A percentile compares a stretch with the other conserved stretches of the same genome.
These are phyloP conservation scores for Rhamnusium bicolor DNA, from an alignment of 2,888 invertebrate species.

Conservation along the genomic window DNA sequence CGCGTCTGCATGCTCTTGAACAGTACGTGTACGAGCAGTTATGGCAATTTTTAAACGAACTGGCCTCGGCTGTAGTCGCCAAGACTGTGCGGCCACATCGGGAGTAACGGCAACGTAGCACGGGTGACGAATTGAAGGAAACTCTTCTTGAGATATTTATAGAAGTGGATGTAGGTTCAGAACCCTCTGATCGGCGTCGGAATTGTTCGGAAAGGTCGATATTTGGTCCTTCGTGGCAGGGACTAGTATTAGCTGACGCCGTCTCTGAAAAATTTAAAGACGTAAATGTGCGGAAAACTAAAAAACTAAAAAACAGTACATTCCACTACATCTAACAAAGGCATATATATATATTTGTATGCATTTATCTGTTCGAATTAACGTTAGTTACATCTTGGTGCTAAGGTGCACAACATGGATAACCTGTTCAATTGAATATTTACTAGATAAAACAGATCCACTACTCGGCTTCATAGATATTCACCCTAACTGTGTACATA, in stretches of 20 bases:
- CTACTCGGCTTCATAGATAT: not conserved
- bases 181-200: slow-evolving; percentile 79
- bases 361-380: not conserved
- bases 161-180: slow-evolving; percentile 71
- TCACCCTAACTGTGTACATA: not conserved
- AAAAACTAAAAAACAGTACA: not conserved
- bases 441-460: not conserved
- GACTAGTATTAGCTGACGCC: slow-evolving; percentile 72
- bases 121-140: slow-evolving; percentile 74
- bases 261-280: slow-evolving; percentile 64
- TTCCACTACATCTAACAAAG: not conserved
- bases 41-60: slow-evolving; percentile 92
- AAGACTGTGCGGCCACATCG: slow-evolving; percentile 83
- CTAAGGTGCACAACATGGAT: not conserved
- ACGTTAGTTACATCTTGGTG: not conserved
- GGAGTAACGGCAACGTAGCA: slow-evolving; percentile 82
- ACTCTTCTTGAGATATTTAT: slow-evolving; percentile 73
- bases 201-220: slow-evolving; percentile 65
- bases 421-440: not conserved
- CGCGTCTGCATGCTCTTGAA: slow-evolving; percentile 89
- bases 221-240: slow-evolving; percentile 60
- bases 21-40: slow-evolving; percentile 97
- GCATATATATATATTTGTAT: not conserved
- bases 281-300: not conserved
- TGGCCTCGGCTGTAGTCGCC: slow-evolving; percentile 83